phyloP scores from a whole-genome alignment of 2,113 vertebrate species.

The Arenaria interpres region DNA sequence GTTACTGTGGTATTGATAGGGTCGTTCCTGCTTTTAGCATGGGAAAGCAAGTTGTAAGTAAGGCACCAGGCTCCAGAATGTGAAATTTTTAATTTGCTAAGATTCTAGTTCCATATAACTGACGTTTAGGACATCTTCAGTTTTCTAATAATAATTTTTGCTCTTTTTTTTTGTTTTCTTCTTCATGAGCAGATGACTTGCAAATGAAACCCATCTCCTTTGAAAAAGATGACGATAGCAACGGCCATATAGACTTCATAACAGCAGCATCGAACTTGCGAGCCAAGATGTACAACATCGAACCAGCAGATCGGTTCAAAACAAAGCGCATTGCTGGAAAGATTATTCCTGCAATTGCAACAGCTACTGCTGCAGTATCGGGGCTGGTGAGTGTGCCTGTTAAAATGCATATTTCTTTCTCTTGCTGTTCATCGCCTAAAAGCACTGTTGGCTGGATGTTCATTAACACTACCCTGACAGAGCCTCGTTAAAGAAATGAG shows the following conservation, averaged over 20 bases:
- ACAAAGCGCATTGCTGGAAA: constrained; percentile 97
- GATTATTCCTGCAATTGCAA: constrained; percentile 98
- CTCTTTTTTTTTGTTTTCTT: not conserved
- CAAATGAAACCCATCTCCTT: constrained; percentile 87
- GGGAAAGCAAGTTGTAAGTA: not conserved
- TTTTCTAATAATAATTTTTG: not conserved
- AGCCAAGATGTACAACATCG: constrained; percentile 93
- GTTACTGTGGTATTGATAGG: not conserved
- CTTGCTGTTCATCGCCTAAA: not conserved
- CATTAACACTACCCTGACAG: not conserved
- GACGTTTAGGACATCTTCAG: not conserved
- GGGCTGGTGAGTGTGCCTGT: constrained; percentile 84
- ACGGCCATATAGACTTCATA: constrained; percentile 94
- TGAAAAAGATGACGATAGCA: constrained; percentile 94
- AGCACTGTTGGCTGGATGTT: not conserved
- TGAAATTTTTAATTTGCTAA: not conserved
- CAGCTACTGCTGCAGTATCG: constrained; percentile 95
- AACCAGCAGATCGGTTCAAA: constrained; percentile 92
- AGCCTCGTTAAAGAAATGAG: not conserved
- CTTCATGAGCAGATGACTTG: constrained; percentile 77
- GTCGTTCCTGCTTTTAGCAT: not conserved
- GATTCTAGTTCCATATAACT: not conserved
- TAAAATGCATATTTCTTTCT: not conserved
- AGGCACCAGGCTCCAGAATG: not conserved
- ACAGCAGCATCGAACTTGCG: constrained; percentile 90